Evolutionary conservation across 2,113 vertebrate species (phyloP).

Genomic region (Jacana jacana): DNA sequence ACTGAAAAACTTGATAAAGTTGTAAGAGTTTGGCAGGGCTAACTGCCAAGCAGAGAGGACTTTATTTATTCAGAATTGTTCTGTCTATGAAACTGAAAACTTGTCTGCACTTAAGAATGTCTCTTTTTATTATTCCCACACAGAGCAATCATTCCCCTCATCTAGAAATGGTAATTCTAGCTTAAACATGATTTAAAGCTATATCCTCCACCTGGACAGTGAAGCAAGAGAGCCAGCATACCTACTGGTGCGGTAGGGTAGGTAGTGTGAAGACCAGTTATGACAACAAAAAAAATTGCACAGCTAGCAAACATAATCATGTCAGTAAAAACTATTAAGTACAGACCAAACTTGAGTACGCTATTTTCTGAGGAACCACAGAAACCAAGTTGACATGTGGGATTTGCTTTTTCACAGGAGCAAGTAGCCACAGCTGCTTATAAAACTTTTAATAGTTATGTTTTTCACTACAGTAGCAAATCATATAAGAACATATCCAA

Average conservation of each 20-base stretch:
- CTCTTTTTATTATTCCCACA: not conserved
- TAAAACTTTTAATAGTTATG: not conserved
- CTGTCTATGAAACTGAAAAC: not conserved
- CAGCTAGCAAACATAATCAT: not conserved
- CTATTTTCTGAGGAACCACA: not conserved
- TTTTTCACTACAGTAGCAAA: slow-evolving; percentile 7
- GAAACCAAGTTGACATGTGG: not conserved
- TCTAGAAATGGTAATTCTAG: not conserved
- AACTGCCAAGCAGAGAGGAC: not conserved
- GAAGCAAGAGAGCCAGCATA: not conserved
- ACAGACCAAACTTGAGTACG: not conserved
- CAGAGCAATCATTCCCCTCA: not conserved
- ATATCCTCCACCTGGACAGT: no score
- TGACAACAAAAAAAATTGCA: not conserved
- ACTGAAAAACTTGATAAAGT: not conserved
- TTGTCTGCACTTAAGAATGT: not conserved
- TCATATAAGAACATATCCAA: not conserved
- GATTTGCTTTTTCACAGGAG: not conserved
- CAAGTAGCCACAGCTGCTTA: not conserved
- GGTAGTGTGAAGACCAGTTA: not conserved
- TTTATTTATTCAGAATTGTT: not conserved
- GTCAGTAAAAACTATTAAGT: not conserved
- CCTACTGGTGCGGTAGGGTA: not conserved
- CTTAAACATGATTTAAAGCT: not conserved
- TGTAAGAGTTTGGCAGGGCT: not conserved